Percentiles rank a stretch among this genome's conserved stretches.
Evolutionary conservation across 2,888 invertebrate species (phyloP).

Genomic region (Bombyx huttoni): DNA sequence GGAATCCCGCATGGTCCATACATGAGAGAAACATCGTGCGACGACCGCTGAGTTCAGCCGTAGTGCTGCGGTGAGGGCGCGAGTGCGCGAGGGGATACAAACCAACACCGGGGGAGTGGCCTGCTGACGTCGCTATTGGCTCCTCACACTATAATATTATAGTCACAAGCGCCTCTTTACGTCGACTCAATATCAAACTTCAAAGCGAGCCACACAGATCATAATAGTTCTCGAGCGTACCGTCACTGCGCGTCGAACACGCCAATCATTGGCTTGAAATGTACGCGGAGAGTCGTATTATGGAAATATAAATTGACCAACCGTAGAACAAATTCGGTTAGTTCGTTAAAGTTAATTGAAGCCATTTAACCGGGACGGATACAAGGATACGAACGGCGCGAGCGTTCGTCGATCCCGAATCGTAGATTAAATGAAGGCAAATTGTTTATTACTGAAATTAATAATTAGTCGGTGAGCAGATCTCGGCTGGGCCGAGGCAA

Average conservation of each 20-base stretch:
- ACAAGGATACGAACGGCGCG: conserved; percentile 65
- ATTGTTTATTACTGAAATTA: conserved; percentile 60
- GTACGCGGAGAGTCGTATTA: conserved; percentile 43
- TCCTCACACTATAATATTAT: conserved; percentile 13
- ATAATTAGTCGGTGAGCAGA: conserved; percentile 33
- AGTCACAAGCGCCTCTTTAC: conserved; percentile 40
- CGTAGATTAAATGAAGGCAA: conserved; percentile 60
- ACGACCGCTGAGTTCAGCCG: conserved; percentile 12
- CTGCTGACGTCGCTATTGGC: conserved; percentile 33
- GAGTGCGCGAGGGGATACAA: conserved; percentile 13
- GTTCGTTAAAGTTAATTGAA: conserved; percentile 74
- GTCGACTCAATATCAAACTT: conserved; percentile 33
- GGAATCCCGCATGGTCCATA: conserved; percentile 62
- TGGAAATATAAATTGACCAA: conserved; percentile 74
- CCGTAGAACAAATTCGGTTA: conserved; percentile 70
- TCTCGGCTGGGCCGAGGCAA: conserved; percentile 22
- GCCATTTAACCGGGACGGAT: conserved; percentile 70
- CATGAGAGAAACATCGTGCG: conserved; percentile 12
- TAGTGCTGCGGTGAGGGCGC: conserved; percentile 18
- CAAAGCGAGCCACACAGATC: conserved; percentile 28
- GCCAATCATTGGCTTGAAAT: conserved; percentile 46
- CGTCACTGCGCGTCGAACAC: conserved; percentile 22
- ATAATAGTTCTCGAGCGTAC: conserved; percentile 29
- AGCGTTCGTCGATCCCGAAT: conserved; percentile 61
- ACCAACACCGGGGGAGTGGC: conserved; percentile 31